Evolutionary conservation across 2,888 invertebrate genomes (phyloP), one percentile per base, ranked within the genome.

Genomic region (Leptinotarsa haldemani): DNA sequence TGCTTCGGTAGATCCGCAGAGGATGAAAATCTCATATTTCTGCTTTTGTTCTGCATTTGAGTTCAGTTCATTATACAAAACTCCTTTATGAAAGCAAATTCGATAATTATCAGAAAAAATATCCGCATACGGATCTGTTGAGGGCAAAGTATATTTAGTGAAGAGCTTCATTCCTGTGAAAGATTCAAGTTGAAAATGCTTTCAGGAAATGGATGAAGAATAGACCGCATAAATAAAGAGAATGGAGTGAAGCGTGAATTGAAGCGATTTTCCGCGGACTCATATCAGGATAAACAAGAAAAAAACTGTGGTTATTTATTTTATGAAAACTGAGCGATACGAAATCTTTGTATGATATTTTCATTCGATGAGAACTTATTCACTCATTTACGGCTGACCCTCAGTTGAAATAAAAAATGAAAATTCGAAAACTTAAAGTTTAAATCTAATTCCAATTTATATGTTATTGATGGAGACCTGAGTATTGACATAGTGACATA

Each of bases 221-320:
- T 46, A 65, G 65, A 70, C 69, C 58, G 69, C 65, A 40, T 70
- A 65, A 70, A 74, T 74, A 66, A 63, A 70, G 65, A 67, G 67
- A 63, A 70, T 70, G 53, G 53, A 71, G 67, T 70, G 68, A 68
- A 25, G 50, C 70, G 56, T 70, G 70, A 74, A 74, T 40, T 64
- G 68, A 64, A 67, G 18, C 40, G 64, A 64, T 74, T 66, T 70
- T 66, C 70, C 70, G 53, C 53, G 48, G 58, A 22, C 67, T 67
- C 70, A 48, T 53, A 56, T 40, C 47, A 64, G 52, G 67, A 74
- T 70, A 74, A 71, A 68, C 56, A 69, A 40, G 48, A 65, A 30
- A 65, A 65, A 67, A 67, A 12, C 40, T 15, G 66, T 15, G 18
- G 53, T 18, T 53, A 53, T 53, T 67, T 53, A 53, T 68, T 68